These are phyloP conservation scores for Bellardia pandia DNA, from an alignment of 2,888 invertebrate species.

Conservation along the genomic window DNA sequence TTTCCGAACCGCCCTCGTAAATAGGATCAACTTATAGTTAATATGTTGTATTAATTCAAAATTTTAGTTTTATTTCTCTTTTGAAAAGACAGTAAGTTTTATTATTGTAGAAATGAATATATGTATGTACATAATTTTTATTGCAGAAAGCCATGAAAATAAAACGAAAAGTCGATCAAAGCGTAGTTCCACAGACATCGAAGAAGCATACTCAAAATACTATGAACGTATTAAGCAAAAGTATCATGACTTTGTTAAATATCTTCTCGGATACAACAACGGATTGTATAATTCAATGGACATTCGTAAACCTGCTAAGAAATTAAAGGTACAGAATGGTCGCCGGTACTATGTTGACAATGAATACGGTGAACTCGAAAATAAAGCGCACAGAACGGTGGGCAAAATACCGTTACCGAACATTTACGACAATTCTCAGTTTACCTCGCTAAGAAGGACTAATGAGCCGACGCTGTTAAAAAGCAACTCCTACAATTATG, in stretches of 20 bases:
- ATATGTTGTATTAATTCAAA: too few relatives aligned
- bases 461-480: slow-evolving; percentile 61
- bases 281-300: slow-evolving; percentile 73
- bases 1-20: too few relatives aligned
- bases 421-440: slow-evolving; percentile 76
- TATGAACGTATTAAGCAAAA: slow-evolving; percentile 82
- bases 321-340: slow-evolving; percentile 77
- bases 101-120: neutral
- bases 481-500: slow-evolving; percentile 68
- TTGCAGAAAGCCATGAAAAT: slow-evolving; percentile 33
- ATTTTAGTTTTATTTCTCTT: too few relatives aligned
- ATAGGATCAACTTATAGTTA: too few relatives aligned
- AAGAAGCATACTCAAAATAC: slow-evolving; percentile 81
- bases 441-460: slow-evolving; percentile 65
- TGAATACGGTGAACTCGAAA: slow-evolving; percentile 72
- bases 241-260: slow-evolving; percentile 82
- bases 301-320: slow-evolving; percentile 74
- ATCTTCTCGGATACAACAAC: slow-evolving; percentile 79
- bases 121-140: neutral
- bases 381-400: slow-evolving; percentile 52
- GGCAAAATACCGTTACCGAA: slow-evolving; percentile 77
- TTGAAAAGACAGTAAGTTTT: too few relatives aligned
- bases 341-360: slow-evolving; percentile 78
- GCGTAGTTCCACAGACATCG: slow-evolving; percentile 78
- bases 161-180: slow-evolving; percentile 63